A percentile compares a stretch with the other conserved stretches of the same genome.
Evolutionary conservation across 2,797 vertebrate genomes (phyloP).

Genomic region (Gymnoscopelus braueri): DNA sequence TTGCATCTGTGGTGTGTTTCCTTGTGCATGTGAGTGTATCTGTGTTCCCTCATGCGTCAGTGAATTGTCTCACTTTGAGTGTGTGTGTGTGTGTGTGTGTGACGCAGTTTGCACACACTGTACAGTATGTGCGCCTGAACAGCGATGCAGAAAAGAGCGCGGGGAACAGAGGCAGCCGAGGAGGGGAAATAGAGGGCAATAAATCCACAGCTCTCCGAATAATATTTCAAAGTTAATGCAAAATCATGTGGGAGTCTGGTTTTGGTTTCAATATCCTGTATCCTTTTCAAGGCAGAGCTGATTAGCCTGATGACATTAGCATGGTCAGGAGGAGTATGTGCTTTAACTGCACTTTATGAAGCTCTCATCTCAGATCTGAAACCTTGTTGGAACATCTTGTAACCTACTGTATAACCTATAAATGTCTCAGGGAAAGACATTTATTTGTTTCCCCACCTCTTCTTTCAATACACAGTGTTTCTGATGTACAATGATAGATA

Average conservation of each 20-base stretch:
- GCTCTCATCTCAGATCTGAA: slow-evolving; percentile 11
- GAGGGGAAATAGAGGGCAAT: slow-evolving; percentile 3
- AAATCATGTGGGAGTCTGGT: slow-evolving; percentile 25
- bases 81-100: no score
- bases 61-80: no score
- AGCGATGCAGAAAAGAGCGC: no score
- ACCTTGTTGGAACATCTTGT: neutral
- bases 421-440: neutral
- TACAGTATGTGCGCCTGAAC: no score
- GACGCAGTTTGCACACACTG: no score
- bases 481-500: neutral
- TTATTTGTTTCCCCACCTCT: neutral
- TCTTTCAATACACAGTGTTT: slow-evolving; percentile 12
- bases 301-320: slow-evolving; percentile 39
- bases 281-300: slow-evolving; percentile 35
- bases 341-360: neutral
- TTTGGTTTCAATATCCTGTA: slow-evolving; percentile 31
- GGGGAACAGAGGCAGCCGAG: neutral
- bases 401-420: neutral
- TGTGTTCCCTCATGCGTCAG: no score
- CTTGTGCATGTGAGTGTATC: no score
- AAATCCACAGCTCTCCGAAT: slow-evolving; percentile 8
- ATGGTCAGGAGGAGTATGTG: slow-evolving; percentile 18
- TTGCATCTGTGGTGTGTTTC: no score
- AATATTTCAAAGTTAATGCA: slow-evolving; percentile 18